Evolutionary conservation across 2,888 invertebrate species (phyloP), one percentile per base, ranked within the genome.

Genomic region (Lypha dubia): DNA sequence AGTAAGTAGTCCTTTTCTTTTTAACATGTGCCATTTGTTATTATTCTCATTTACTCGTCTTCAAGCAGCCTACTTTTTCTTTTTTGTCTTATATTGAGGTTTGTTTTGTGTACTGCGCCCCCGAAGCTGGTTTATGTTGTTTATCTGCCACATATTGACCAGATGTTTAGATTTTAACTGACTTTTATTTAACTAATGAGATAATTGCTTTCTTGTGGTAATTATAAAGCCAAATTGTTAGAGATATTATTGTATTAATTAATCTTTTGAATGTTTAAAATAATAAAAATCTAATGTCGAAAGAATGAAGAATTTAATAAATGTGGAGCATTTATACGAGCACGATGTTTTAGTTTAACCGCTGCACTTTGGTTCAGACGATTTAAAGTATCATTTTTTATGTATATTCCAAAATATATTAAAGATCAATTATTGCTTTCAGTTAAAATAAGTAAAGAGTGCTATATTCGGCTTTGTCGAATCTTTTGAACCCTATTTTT

Each of bases 151-250:
- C 84, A 70, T 32, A 74, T 77, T 74, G 77, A 74, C 77, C 84
- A 84, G 84, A 81, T 84, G 84, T 82, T 79, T 73, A 51, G 62
- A 58, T 79, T 74, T 74, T 35, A 82, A 79, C 63, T 84, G 82
- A 86, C 85, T 86, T 84, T 77, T 58, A 44, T 46, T 63, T 71
- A 38, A 49, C 84, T 83, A 83, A 86, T 81, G 75, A 60, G 84
- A 81, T 83, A 86, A 86, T 86, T 86, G 83, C 60, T 81, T 79
- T 81, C 9, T 58, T 81, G 81, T 84, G 74, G 68, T 74, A 44
- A 71, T 65, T 84, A 38, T 53, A n/a, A 13, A 28, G 38, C 3
- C 28, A 0, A 17, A 35, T 8, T 28, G 17, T 5, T 49, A 20
- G 13, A 6, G 6, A 22, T 6, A 24, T 6, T 24, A 24, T 15